Conservation (phyloP, 2,888 invertebrate species). For the Caenorhabditis sinica region DNA sequence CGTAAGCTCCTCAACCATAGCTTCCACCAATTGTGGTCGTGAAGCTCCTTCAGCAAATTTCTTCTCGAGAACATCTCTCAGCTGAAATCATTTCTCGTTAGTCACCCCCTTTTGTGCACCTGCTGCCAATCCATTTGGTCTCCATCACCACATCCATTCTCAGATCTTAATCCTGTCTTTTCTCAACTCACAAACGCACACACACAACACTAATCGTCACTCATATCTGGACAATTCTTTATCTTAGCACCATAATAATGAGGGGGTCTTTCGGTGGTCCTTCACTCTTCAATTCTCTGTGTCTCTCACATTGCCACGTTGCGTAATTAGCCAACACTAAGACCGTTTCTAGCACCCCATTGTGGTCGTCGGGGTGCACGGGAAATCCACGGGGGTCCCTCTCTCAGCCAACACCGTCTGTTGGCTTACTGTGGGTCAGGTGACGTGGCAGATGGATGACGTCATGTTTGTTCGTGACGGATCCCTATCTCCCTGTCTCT, state of each 20-base stretch:
- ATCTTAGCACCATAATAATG: conserved; percentile 34
- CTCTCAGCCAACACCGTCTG: conserved; percentile 27
- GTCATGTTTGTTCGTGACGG: conserved; percentile 50
- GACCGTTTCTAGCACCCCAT: conserved; percentile 46
- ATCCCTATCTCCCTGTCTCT: conserved; percentile 22
- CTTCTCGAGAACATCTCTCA: conserved; percentile 44
- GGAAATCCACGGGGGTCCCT: conserved; percentile 25
- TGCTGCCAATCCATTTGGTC: conserved; percentile 1
- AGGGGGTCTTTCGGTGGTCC: conserved; percentile 18
- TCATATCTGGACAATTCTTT: conserved; percentile 26
- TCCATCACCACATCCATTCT: conserved; percentile 2
- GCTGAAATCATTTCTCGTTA: conserved; percentile 42
- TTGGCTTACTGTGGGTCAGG: conserved; percentile 49
- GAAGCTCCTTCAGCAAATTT: conserved; percentile 36
- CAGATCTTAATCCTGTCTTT: conserved; percentile 50
- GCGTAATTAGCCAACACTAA: conserved; percentile 42
- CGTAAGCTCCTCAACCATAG: conserved; percentile 57
- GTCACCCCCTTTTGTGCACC: background rate
- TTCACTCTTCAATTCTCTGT: background rate
- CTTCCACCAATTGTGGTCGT: conserved; percentile 46
- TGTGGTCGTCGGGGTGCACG: conserved; percentile 28
- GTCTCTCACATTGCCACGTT: conserved; percentile 5
- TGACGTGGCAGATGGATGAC: conserved; percentile 51
- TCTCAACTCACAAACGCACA: background rate
- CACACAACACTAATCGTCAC: conserved; percentile 29